phyloP scores from a whole-genome alignment of 2,113 vertebrate species.

The Talpa occidentalis region DNA sequence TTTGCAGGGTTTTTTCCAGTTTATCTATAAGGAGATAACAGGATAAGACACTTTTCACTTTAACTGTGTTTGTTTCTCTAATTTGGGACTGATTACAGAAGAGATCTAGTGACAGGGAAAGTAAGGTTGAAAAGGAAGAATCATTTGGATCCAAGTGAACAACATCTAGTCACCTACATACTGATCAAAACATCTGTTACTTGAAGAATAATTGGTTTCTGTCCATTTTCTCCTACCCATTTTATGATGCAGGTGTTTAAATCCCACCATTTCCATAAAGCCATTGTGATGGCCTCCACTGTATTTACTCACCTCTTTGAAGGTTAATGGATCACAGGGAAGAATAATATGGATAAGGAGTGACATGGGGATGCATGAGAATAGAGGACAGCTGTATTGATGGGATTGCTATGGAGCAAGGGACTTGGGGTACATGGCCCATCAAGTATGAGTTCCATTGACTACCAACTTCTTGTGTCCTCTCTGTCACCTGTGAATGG shows the following conservation, averaged over 20 bases:
- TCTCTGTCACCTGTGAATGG: not conserved
- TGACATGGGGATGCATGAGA: not conserved
- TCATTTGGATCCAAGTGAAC: not conserved
- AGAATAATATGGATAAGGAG: not conserved
- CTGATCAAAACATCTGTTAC: constrained; percentile 47
- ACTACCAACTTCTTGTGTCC: not conserved
- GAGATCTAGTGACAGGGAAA: not conserved
- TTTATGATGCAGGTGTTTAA: constrained; percentile 60
- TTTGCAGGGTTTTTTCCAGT: not conserved
- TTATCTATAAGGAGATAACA: not conserved
- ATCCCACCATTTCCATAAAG: not conserved
- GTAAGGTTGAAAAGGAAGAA: not conserved
- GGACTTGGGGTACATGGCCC: too few species aligned
- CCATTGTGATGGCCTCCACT: not conserved
- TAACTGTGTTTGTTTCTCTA: not conserved
- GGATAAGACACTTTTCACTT: constrained; percentile 24
- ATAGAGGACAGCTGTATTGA: not conserved
- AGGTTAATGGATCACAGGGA: not conserved
- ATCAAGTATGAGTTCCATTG: not conserved
- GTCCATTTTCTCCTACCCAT: constrained; percentile 8
- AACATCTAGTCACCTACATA: not conserved
- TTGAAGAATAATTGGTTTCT: constrained; percentile 1
- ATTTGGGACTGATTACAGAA: constrained; percentile 32
- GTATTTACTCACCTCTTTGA: not conserved
- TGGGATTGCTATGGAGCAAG: not conserved